Base-by-base conservation (phyloP, 2,888 invertebrate genomes). In the Tipula vernalis region DNA sequence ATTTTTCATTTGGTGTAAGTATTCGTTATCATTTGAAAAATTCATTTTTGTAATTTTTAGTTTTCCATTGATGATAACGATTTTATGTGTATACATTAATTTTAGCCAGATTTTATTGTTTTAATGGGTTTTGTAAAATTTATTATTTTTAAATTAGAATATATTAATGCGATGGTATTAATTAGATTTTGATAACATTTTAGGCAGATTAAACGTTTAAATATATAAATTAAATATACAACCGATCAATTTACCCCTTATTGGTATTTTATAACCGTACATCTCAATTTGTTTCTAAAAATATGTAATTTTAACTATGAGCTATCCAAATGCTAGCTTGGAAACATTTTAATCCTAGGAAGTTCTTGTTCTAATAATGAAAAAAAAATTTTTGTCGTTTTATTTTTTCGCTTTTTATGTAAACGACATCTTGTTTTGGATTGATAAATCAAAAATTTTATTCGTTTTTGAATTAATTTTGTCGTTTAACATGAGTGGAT, bases 111-210 rank as follows among this genome's bases (percentile, higher is more conserved):
- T 71, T 71, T 71, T 71, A 71, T 71, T 71, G 28, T 71, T 71
- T 28, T 28, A 71, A 71, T 71, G 71, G 71, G 6, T 71, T 71
- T 71, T 71, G 28, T 18, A 28, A 28, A 71, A 71, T 71, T 71
- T 71, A 71, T 71, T 71, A 71, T 71, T 71, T 71, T 71, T 71
- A 71, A 71, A 71, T 71, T 71, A 71, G 71, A 71, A 71, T 71
- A 71, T 71, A 71, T 71, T 71, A 71, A 71, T 71, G 71, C 71
- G 71, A 28, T 71, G 28, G 71, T 71, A 71, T 71, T 71, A 57
- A 71, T 71, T 71, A 28, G 28, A 71, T 71, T 71, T 71, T 71
- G 71, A 28, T 71, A 71, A 71, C 28, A 28, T 28, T 71, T 71
- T 71, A 28, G 28, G 28, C 28, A 71, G 71, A 71, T 71, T 71